Percentiles rank a stretch among this genome's conserved stretches.
These are phyloP conservation scores for Oryzias javanicus DNA, from an alignment of 2,113 vertebrate genomes.

Conservation along the genomic window DNA sequence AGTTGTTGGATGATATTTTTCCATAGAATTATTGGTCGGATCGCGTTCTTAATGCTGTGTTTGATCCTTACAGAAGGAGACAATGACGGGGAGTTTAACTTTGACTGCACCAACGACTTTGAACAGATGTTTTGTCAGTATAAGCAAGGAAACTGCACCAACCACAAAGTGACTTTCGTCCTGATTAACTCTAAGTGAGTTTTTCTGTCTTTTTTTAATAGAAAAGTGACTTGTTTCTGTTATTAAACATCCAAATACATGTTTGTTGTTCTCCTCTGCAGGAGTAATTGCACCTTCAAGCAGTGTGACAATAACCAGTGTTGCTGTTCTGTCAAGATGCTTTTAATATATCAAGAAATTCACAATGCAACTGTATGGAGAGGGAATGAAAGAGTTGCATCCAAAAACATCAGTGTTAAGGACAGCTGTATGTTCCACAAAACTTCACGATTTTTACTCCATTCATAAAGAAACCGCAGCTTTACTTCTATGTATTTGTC, in stretches of 20 bases:
- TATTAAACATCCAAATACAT: neutral
- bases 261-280: slow-evolving; percentile 7
- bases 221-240: neutral
- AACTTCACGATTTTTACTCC: no score
- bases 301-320: slow-evolving; percentile 4
- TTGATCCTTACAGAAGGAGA: neutral
- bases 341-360: fast-evolving
- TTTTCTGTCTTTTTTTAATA: no score
- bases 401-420: fast-evolving
- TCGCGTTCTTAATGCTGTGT: neutral
- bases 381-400: neutral
- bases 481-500: neutral
- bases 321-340: slow-evolving; percentile 9
- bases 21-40: neutral
- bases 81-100: neutral
- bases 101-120: slow-evolving; percentile 60
- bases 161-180: slow-evolving; percentile 38
- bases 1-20: neutral
- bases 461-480: neutral
- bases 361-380: slow-evolving; percentile 12
- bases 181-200: fast-evolving
- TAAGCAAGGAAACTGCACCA: slow-evolving; percentile 36
- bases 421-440: slow-evolving; percentile 50
- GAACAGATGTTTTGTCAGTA: slow-evolving; percentile 38
- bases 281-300: neutral